A percentile compares a stretch with the other conserved stretches of the same genome.
Evolutionary conservation across 2,113 vertebrate species (phyloP).

Genomic region (Typhlomys cinereus): DNA sequence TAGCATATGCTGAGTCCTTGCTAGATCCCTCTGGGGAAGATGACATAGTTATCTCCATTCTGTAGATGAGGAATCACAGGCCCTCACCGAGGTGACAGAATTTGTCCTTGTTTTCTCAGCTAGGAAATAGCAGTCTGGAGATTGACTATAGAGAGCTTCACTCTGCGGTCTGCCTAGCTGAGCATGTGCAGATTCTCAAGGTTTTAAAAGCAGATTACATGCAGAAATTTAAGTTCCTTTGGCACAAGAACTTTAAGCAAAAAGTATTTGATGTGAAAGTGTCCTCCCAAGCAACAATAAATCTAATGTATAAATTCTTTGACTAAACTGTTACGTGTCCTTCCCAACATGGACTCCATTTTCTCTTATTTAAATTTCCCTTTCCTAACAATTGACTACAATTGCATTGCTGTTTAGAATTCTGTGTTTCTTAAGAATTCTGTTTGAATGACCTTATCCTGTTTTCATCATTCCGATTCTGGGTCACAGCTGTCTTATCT

Average conservation of each 20-base stretch:
- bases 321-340: neutral
- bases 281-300: neutral
- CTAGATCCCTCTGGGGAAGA: neutral
- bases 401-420: neutral
- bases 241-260: neutral
- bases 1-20: neutral
- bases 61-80: neutral
- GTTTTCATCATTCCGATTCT: neutral
- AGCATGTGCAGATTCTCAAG: neutral
- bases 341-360: slow-evolving; percentile 20
- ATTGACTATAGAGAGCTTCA: neutral
- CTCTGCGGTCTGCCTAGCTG: neutral
- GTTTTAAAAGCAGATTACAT: neutral
- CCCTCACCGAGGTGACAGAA: neutral
- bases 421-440: slow-evolving; percentile 26
- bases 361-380: neutral
- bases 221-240: neutral
- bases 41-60: neutral
- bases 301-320: neutral
- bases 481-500: slow-evolving; percentile 17
- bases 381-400: slow-evolving; percentile 7
- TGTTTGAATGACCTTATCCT: neutral
- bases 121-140: neutral
- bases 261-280: neutral
- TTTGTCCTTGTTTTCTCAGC: neutral